Base-by-base conservation (phyloP, 2,113 vertebrate genomes). In the Urocynchramus pylzowi region DNA sequence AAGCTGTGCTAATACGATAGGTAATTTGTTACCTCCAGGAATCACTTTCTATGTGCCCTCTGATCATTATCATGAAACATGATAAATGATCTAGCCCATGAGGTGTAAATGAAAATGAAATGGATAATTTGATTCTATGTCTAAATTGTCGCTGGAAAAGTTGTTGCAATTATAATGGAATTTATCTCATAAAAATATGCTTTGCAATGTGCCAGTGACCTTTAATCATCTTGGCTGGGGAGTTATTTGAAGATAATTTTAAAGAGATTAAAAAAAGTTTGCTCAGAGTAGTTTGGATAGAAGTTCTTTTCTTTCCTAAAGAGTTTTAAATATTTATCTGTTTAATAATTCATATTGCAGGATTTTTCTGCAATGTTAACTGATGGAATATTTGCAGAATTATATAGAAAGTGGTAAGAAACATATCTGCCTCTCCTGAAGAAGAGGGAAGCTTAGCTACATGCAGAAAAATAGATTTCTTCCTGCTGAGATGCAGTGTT, bases 71-170 rank as follows among this genome's bases (percentile, higher is more conserved):
- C 96, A 95, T 97, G 97, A 97, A 98, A 97, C 94, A 97, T 98
- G 98, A 98, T 98, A 98, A 98, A 98, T 97, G 97, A 97, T 97
- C 95, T 97, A 95, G 87, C 96, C 97, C 95, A 96, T 95, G 94
- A 98, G 95, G 96, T 98, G 81, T 97, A 98, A 98, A 97, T 98
- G 96, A 98, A 98, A 98, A 98, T 98, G 97, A 98, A 98, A 98
- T 97, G 95, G 97, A 98, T 98, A 98, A 98, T 98, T 98, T 97
- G 96, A 97, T 98, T 97, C 97, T 97, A 95, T 97, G 96, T 97
- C 95, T 98, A 98, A 97, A 97, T 98, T 98, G 97, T 97, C 44
- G 33, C 95, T 97, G 90, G 83, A 95, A 96, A 96, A 95, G 77
- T 96, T 95, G 86, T 90, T 96, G 95, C 86, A 89, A 97, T 97